These are phyloP conservation scores for Meloe dianella DNA, from an alignment of 2,888 invertebrate species.

Conservation along the genomic window DNA sequence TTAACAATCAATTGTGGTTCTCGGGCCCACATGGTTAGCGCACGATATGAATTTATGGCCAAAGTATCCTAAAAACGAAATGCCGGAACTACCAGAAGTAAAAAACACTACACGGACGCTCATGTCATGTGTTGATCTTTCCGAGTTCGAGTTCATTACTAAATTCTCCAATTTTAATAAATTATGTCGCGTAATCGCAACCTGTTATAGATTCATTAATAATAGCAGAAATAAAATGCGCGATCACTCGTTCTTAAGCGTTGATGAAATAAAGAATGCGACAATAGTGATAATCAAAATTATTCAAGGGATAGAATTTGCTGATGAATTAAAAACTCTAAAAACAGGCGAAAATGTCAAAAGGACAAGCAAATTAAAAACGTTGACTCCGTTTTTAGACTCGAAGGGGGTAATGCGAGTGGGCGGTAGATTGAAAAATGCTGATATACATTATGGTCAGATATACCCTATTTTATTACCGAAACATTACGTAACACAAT, in stretches of 20 bases:
- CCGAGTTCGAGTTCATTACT: neutral
- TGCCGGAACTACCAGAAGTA: neutral
- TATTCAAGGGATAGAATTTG: too few relatives aligned
- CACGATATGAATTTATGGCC: neutral
- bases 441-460: conserved; percentile 19
- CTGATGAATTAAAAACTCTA: neutral
- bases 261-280: too few relatives aligned
- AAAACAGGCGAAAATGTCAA: neutral
- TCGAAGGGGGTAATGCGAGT: conserved; percentile 21
- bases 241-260: too few relatives aligned
- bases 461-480: conserved; percentile 32
- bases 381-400: conserved; percentile 22
- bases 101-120: neutral
- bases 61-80: neutral
- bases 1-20: conserved; percentile 18
- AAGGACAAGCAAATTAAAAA: conserved; percentile 11
- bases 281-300: too few relatives aligned
- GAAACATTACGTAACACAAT: conserved; percentile 23
- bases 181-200: conserved; percentile 12
- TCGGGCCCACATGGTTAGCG: conserved; percentile 11
- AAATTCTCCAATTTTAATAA: conserved; percentile 15
- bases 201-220: conserved; percentile 2
- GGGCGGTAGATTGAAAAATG: conserved; percentile 26
- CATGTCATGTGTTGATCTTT: neutral
- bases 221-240: neutral